Base-by-base conservation (phyloP, 1,140 invertebrate species). In the Pemphigus obesinymphae region DNA sequence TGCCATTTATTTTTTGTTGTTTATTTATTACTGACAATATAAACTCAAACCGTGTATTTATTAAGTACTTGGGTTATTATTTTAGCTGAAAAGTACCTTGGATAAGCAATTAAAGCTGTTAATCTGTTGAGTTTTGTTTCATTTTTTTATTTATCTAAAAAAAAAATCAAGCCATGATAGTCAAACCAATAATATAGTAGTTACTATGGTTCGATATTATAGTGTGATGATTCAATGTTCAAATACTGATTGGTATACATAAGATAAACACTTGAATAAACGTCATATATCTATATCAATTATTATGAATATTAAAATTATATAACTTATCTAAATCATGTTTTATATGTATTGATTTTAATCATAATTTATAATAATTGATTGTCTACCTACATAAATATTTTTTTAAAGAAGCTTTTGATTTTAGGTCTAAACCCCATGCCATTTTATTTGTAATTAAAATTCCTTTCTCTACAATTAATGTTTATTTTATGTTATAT, bases 191-290 rank as follows among this genome's bases (percentile, higher is more conserved):
- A 58, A 78, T 78, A 23, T 58, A 15, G 34, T 58, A 37, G 31
- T 78, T 40, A 23, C 34, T 15, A 78, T 78, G 73, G 73, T 78
- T 78, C 73, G 73, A 78, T 76, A 55, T 23, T 37, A 40, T 78
- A 40, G 50, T 78, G n/a, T 78, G 73, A 78, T 78, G 73, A 78
- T 78, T 78, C 48, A 78, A 78, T 78, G 73, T 58, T 73, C 70
- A 58, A 78, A 53, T 78, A 58, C 50, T 78, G 31, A 78, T 78
- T 55, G 37, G 13, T 40, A 17, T 55, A 11, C 50, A 58, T 34
- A 31, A 78, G 73, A 78, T 78, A 76, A 76, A 34, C 31, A 76
- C 73, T 76, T 76, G 4, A n/a, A 37, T 55, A 55, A 78, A 78
- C 31, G 2, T 37, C 20, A 76, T 55, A 17, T n/a, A n/a, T n/a